These are phyloP conservation scores for Ectropis grisescens DNA, from an alignment of 1,140 invertebrate genomes.

Conservation along the genomic window DNA sequence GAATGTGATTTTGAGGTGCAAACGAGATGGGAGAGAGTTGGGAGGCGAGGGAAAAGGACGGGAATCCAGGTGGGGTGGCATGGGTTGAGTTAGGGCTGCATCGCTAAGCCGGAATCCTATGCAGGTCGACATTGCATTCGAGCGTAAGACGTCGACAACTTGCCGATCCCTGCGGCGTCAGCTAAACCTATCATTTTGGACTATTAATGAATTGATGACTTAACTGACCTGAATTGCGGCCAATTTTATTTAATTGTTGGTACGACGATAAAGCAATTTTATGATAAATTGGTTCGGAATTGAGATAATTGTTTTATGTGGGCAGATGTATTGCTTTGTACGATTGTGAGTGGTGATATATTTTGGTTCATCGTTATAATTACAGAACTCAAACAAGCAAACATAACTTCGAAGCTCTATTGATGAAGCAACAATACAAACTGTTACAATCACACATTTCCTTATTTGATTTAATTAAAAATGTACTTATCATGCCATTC, in stretches of 20 bases:
- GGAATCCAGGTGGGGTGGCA: slow-evolving; percentile 43
- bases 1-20: slow-evolving; percentile 50
- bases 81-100: slow-evolving; percentile 41
- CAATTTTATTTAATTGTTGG: slow-evolving; percentile 34
- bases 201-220: slow-evolving; percentile 34
- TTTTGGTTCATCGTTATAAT: too few species aligned
- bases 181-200: slow-evolving; percentile 18
- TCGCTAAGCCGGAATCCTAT: slow-evolving; percentile 42
- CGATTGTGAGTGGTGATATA: too few species aligned
- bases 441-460: too few species aligned
- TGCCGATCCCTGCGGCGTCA: slow-evolving; percentile 13
- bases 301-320: slow-evolving; percentile 16
- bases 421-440: too few species aligned
- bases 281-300: slow-evolving; percentile 23
- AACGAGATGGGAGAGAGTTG: slow-evolving; percentile 29
- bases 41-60: slow-evolving; percentile 24
- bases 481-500: too few species aligned
- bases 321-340: background rate
- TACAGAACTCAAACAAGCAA: too few species aligned
- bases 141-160: slow-evolving; percentile 21
- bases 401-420: too few species aligned
- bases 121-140: slow-evolving; percentile 49
- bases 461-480: too few species aligned
- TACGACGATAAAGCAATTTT: slow-evolving; percentile 32
- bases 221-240: slow-evolving; percentile 30